Evolutionary conservation across 2,113 vertebrate genomes (phyloP), one percentile per base, ranked within the genome.

Genomic region (Platysteira castanea): DNA sequence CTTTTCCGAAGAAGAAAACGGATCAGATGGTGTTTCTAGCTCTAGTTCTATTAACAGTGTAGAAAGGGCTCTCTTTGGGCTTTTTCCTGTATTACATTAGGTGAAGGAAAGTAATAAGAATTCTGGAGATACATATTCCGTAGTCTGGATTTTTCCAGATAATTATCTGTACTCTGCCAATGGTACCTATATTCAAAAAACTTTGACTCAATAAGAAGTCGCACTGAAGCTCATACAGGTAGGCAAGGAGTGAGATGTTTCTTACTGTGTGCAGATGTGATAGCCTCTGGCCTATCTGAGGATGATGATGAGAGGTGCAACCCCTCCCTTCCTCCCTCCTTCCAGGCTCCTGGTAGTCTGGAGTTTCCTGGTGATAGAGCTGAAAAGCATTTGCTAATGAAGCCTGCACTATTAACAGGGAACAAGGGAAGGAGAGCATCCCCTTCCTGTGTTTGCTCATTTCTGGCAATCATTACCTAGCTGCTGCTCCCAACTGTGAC

Each of bases 381-480:
- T 86, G 89, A 71, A 83, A 89, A 95, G 53, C 60, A 71, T 89
- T 92, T 84, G 74, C 71, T 87, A 39, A 90, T 50, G 82, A 89
- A 90, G 73, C 64, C 67, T 77, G 47, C n/a, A 8, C 50, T 95
- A 50, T 93, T 95, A 87, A 33, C 52, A 71, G 70, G 67, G 90
- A 93, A 35, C 47, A 69, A 86, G 83, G 81, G 67, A 86, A 77
- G 23, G 52, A 65, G 47, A 92, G 64, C 1, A 6, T 80, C 82
- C 53, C 67, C 28, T 84, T 91, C 67, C 83, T 30, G 31, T 91
- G 80, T 84, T 93, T 88, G 68, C 78, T 84, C 65, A 71, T 89
- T 97, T 87, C 63, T 95, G 60, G 79, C 59, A 82, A 61, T 92
- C 54, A 91, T 90, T 97, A 87, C 63, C 87, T 56, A 69, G 44